Evolutionary conservation across 2,888 invertebrate genomes (phyloP), one percentile per base, ranked within the genome.

Genomic region (Ormyrus thymus): DNA sequence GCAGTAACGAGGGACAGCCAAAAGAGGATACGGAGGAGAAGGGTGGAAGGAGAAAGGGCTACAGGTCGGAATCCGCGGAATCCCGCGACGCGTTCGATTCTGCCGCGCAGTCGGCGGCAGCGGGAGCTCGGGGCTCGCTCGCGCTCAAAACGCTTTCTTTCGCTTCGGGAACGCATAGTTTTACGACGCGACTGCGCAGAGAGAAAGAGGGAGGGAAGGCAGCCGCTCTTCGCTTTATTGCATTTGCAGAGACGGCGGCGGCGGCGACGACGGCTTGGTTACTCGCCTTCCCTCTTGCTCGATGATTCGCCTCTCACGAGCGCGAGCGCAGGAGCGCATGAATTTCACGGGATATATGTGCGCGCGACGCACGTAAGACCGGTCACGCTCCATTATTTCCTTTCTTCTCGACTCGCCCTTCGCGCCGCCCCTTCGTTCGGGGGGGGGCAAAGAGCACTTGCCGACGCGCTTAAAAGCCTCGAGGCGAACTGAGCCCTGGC

Each of bases 361-460:
- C 53, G 69, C 69, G 50, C 51, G 15, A 65, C 11, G 76, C 68
- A 13, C 11, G 8, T 29, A 11, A 53, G 59, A 11, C 45, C 62
- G 68, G 45, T 73, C 55, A 68, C 68, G 62, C 48, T 66, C 56
- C 50, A 56, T 62, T 73, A 45, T 78, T 68, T 48, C 10, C 65
- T 59, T 65, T 59, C 62, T 53, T 53, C 51, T 45, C 50, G 15
- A 15, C 51, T 43, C 61, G 61, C 43, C n/a, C 10, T 6, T 29
- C 11, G 15, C 11, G 43, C 45, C 15, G n/a, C 48, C 45, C 11
- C 8, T 4, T 6, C 55, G 2, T 6, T 7, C n/a, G n/a, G 55
- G 15, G 29, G 46, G 73, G 65, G 58, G 29, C 48, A 65, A 53
- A 61, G 56, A 58, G 53, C 9, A 11, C 4, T 59, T 29, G 29